A percentile compares a stretch with the other conserved stretches of the same genome.
These are phyloP conservation scores for Berghia stephanieae DNA, from an alignment of 1,140 invertebrate genomes.

Conservation along the genomic window DNA sequence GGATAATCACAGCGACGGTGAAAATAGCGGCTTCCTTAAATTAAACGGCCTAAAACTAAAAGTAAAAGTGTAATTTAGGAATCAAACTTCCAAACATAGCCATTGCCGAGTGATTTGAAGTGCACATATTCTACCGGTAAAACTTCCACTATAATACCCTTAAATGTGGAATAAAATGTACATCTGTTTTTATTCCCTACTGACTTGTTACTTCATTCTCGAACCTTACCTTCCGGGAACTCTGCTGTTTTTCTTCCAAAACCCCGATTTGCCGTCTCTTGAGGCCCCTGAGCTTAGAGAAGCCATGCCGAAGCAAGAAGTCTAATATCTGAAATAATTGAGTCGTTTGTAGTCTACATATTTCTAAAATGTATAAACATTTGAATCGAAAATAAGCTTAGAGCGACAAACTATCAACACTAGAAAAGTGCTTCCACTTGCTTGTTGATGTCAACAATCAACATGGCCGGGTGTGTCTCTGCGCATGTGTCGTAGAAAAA, in stretches of 20 bases:
- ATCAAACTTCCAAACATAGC: not conserved
- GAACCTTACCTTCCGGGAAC: slow-evolving; percentile 51
- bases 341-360: not conserved
- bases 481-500: too few species aligned
- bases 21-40: too few species aligned
- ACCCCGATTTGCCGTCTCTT: slow-evolving; percentile 43
- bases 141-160: not conserved
- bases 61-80: not conserved
- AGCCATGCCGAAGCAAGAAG: slow-evolving; percentile 23
- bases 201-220: too few species aligned
- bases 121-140: not conserved
- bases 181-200: too few species aligned
- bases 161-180: too few species aligned
- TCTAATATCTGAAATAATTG: not conserved
- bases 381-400: not conserved
- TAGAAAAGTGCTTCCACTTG: not conserved
- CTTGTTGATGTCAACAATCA: slow-evolving; percentile 42
- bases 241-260: slow-evolving; percentile 53
- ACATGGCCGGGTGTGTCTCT: slow-evolving; percentile 34
- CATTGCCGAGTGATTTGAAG: not conserved
- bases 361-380: not conserved
- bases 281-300: slow-evolving; percentile 35
- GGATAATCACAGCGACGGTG: too few species aligned
- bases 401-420: slow-evolving; percentile 6
- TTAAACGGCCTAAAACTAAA: not conserved